phyloP scores from a whole-genome alignment of 2,113 vertebrate genomes.

The Notarius lentiginosus region DNA sequence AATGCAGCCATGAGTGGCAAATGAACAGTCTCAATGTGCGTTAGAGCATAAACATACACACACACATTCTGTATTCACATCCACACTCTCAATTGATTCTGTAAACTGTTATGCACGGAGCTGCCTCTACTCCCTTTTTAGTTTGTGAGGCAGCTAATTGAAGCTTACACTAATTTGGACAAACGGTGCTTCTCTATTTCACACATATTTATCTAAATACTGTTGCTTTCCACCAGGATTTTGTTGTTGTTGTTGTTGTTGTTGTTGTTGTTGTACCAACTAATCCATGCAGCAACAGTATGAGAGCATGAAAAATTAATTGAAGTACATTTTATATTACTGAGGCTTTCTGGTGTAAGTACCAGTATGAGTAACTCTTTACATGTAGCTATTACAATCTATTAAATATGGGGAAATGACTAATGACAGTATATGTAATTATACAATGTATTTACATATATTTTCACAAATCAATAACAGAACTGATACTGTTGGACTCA shows the following conservation, averaged over 20 bases:
- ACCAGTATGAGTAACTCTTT: not conserved
- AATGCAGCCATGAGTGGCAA: conserved; percentile 46
- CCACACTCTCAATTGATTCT: not conserved
- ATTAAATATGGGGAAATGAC: not conserved
- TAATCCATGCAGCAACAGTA: not conserved
- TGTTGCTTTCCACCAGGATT: not conserved
- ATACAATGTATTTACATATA: not conserved
- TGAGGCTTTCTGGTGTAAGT: not conserved
- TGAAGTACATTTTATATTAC: not conserved
- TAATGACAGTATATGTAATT: not conserved
- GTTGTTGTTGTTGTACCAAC: not conserved
- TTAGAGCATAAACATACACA: conserved; percentile 25
- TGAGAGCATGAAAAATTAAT: not conserved
- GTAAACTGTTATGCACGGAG: conserved; percentile 14
- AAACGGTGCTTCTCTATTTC: not conserved
- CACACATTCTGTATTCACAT: not conserved
- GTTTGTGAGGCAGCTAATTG: not conserved
- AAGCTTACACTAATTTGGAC: not conserved
- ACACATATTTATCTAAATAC: not conserved
- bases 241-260: not conserved
- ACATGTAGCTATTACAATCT: not conserved
- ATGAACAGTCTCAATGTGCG: conserved; percentile 48
- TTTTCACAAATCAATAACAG: not conserved
- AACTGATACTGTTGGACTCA: not conserved
- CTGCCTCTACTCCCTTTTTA: conserved; percentile 1